Percentiles rank a stretch among this genome's conserved stretches.
These are phyloP conservation scores for Sapajus apella DNA, from an alignment of 2,113 vertebrate species.

Conservation along the genomic window DNA sequence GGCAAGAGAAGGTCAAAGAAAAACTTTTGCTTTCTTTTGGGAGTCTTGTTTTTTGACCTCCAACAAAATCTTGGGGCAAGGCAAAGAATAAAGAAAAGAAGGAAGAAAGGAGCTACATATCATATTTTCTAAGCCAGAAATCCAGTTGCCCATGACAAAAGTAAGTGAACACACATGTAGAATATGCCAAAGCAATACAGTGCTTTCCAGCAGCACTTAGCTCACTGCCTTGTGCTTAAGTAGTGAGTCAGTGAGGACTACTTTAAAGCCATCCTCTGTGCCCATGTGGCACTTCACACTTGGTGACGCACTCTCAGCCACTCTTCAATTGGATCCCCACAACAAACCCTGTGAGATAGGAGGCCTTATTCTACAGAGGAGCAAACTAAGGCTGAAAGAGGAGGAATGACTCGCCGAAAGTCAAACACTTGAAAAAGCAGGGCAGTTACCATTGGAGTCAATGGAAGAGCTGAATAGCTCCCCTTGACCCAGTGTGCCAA, in stretches of 20 bases:
- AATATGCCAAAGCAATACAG: accelerated
- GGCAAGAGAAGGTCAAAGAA: not conserved
- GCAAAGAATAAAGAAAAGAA: not conserved
- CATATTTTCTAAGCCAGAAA: not conserved
- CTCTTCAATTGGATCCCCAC: not conserved
- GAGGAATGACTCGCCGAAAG: no score
- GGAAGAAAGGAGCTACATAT: not conserved
- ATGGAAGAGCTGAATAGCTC: not conserved
- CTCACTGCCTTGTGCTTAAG: not conserved
- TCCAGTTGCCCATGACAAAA: not conserved
- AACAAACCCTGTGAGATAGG: not conserved
- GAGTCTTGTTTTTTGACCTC: not conserved
- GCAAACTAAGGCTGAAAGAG: not conserved
- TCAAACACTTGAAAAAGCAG: not conserved
- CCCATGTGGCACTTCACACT: not conserved
- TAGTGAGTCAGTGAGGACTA: not conserved
- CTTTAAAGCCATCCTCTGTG: accelerated
- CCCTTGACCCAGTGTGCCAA: not conserved
- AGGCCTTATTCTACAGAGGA: not conserved
- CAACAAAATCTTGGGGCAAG: not conserved
- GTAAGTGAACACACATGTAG: not conserved
- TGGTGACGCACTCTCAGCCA: not conserved
- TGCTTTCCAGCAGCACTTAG: not conserved
- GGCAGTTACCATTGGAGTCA: not conserved
- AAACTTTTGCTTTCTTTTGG: not conserved